Evolutionary conservation across 2,113 vertebrate species (phyloP).

Genomic region (Varanus salvator): DNA sequence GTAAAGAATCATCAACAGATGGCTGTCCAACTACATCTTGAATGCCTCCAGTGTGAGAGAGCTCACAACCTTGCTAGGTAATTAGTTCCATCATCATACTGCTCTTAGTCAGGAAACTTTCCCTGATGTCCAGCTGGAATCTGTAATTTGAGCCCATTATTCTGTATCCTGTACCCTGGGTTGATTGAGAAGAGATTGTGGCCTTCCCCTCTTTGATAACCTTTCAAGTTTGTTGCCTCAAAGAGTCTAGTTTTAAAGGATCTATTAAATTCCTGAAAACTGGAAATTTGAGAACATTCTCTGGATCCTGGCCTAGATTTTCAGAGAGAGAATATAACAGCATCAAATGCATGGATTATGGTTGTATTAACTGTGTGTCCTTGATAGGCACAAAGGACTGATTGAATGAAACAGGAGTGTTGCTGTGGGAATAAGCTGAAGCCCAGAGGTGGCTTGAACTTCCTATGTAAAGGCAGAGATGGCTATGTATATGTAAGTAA

Average conservation of each 20-base stretch:
- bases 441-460: neutral
- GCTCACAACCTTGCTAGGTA: no score
- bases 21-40: no score
- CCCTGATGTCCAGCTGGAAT: no score
- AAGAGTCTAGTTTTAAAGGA: neutral
- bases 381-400: neutral
- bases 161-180: no score
- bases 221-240: neutral
- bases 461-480: neutral
- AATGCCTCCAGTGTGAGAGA: no score
- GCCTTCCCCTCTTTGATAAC: no score
- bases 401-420: neutral
- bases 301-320: neutral
- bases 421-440: neutral
- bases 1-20: no score
- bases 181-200: no score
- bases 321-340: neutral
- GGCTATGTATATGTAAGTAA: neutral
- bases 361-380: neutral
- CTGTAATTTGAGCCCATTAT: no score
- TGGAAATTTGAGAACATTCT: neutral
- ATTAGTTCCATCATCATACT: no score
- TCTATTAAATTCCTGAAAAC: neutral
- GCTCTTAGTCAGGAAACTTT: no score
- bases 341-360: neutral